Evolutionary conservation across 2,113 vertebrate species (phyloP), one percentile per base, ranked within the genome.

Genomic region (Phainopepla nitens): DNA sequence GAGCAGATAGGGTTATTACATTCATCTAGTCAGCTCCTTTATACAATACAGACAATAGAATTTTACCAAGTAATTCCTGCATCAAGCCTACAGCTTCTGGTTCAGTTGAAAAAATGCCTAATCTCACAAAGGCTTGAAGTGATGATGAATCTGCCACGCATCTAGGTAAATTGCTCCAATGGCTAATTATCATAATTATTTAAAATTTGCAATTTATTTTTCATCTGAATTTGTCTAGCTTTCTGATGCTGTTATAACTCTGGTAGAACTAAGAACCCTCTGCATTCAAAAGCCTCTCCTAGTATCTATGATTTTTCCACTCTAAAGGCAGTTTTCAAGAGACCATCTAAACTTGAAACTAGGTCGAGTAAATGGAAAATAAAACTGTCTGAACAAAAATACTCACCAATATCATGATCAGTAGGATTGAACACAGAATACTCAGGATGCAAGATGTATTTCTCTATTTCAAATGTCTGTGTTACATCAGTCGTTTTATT

Each of bases 361-460:
- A n/a, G 65, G 11, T n/a, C 1, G 0, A 73, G 4, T 61, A 77
- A 93, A 73, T 13, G 71, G 42, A 65, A 96, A 58, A 93, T 49
- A 91, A 79, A 81, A 73, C 13, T 35, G 16, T 23, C 56, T 70
- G 36, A 73, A 76, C 10, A 69, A 80, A 91, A 81, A 62, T 90
- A 95, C 97, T 98, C 97, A 99, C 99, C 99, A 7, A 99, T 99
- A 91, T 99, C 99, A 42, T 99, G 98, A 11, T 98, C 97, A 1
- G 96, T 99, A 47, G 98, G 99, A 77, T 97, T 98, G 96, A 98
- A 99, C 41, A 98, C 98, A 0, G 98, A 99, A 94, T 99, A 99
- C n/a, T 97, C 31, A 15, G 98, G 97, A 71, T 98, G 96, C 22
- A 98, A 98, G 92, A 99, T 65, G 62, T 99, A 99, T 41, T 98